Evolutionary conservation across 2,888 invertebrate species (phyloP).

Genomic region (Macrophya alboannulata): DNA sequence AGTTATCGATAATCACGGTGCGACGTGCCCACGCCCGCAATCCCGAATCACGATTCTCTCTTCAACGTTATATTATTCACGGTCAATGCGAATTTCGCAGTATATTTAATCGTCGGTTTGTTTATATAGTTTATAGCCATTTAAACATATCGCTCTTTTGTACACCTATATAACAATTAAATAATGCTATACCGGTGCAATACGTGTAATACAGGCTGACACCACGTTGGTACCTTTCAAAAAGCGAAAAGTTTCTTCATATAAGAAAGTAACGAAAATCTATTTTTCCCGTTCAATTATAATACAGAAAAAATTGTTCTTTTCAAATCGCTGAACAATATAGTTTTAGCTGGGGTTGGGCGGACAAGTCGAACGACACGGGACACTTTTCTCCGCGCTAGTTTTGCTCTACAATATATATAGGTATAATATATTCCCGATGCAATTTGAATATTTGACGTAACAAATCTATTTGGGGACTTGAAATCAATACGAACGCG

Average conservation of each 20-base stretch:
- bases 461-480: constrained; percentile 49
- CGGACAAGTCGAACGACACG: background rate
- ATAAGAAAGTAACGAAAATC: background rate
- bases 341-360: too few species aligned
- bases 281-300: background rate
- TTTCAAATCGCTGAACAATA: too few species aligned
- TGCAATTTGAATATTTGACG: constrained; percentile 45
- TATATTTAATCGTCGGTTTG: background rate
- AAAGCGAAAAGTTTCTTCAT: background rate
- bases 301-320: background rate
- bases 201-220: background rate
- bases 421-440: background rate
- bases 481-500: background rate
- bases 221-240: background rate
- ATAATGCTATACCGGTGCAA: background rate
- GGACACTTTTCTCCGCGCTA: background rate
- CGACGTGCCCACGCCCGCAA: constrained; percentile 17
- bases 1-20: constrained; percentile 28
- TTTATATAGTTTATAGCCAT: background rate
- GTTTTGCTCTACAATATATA: background rate
- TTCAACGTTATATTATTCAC: constrained; percentile 15
- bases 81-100: background rate
- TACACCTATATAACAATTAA: background rate
- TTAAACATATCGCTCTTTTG: background rate
- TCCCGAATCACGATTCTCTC: constrained; percentile 11